A percentile compares a stretch with the other conserved stretches of the same genome.
These are phyloP conservation scores for Aspiorhynchus laticeps DNA, from an alignment of 2,113 vertebrate genomes.

Conservation along the genomic window DNA sequence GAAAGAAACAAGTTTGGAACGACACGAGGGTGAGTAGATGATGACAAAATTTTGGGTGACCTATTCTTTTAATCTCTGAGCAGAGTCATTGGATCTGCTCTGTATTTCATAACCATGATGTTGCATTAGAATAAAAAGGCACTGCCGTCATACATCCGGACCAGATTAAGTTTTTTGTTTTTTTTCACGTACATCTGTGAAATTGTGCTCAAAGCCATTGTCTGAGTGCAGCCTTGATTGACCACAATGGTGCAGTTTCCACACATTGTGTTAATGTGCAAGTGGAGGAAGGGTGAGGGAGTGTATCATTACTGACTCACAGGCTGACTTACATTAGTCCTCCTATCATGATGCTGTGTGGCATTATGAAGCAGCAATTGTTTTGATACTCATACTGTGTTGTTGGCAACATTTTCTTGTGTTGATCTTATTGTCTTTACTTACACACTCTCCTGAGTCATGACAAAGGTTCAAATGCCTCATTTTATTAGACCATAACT, in stretches of 20 bases:
- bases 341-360: slow-evolving; percentile 33
- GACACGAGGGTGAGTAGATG: neutral
- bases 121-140: neutral
- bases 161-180: neutral
- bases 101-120: neutral
- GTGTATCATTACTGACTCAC: slow-evolving; percentile 16
- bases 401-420: neutral
- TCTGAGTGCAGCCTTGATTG: slow-evolving; percentile 22
- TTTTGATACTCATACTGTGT: slow-evolving; percentile 5
- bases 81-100: neutral
- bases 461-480: neutral
- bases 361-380: neutral
- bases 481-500: neutral
- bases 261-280: slow-evolving; percentile 35
- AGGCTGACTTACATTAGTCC: slow-evolving; percentile 10
- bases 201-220: slow-evolving; percentile 6
- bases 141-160: slow-evolving; percentile 1
- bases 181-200: neutral
- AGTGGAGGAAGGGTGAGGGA: slow-evolving; percentile 24
- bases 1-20: too few relatives aligned
- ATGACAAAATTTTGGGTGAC: neutral
- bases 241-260: slow-evolving; percentile 23
- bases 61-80: neutral
- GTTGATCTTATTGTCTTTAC: neutral
- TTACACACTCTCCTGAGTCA: neutral